These are phyloP conservation scores for Dryocosmus kuriphilus DNA, from an alignment of 2,888 invertebrate species.

Conservation along the genomic window DNA sequence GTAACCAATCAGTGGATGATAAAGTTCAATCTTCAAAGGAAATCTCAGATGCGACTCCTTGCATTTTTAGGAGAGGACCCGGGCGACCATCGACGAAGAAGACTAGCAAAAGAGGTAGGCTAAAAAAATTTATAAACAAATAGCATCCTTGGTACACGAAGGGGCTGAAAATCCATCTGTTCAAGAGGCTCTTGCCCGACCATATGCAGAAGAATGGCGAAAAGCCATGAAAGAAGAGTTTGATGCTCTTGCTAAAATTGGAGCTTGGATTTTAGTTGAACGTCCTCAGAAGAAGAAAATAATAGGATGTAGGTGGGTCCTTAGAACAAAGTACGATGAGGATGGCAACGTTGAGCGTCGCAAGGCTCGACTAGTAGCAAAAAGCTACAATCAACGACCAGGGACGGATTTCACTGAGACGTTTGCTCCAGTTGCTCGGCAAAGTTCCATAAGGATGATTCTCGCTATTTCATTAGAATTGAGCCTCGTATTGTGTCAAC, in stretches of 20 bases:
- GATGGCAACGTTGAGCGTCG: conserved; percentile 53
- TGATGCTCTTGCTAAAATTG: conserved; percentile 42
- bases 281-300: conserved; percentile 35
- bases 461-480: conserved; percentile 55
- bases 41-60: background rate
- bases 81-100: background rate
- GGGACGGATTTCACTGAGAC: conserved; percentile 58
- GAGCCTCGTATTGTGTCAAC: conserved; percentile 43
- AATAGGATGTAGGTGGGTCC: conserved; percentile 57
- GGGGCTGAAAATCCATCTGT: conserved; percentile 19
- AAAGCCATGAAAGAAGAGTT: conserved; percentile 56
- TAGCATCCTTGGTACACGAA: background rate
- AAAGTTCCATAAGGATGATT: conserved; percentile 59
- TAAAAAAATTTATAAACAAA: background rate
- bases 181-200: conserved; percentile 43
- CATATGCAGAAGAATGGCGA: conserved; percentile 47
- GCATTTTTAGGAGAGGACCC: background rate
- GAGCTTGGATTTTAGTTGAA: conserved; percentile 47
- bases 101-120: background rate
- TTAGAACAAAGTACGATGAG: conserved; percentile 55
- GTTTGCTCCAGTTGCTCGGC: conserved; percentile 56
- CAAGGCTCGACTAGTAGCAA: conserved; percentile 64
- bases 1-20: too few species aligned
- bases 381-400: conserved; percentile 60
- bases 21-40: too few species aligned